A percentile compares a stretch with the other conserved stretches of the same genome.
Evolutionary conservation across 2,113 vertebrate species (phyloP).

Genomic region (Falcunculus frontatus): DNA sequence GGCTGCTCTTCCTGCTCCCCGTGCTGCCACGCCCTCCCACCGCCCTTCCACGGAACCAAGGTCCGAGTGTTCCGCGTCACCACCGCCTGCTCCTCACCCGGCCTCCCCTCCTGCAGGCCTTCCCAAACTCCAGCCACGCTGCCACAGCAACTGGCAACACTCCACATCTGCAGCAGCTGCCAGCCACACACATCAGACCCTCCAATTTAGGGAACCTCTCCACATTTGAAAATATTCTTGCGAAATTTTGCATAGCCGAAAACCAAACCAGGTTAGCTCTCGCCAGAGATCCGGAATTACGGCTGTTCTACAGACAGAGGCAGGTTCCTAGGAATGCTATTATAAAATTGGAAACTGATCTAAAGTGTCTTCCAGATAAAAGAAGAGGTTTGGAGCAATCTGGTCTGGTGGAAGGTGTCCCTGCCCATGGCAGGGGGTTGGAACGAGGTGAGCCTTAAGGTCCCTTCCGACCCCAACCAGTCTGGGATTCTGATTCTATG

Average conservation of each 20-base stretch:
- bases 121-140: background rate
- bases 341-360: background rate
- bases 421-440: too few species aligned
- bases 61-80: accelerated
- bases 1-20: background rate
- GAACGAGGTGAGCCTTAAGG: background rate
- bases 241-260: accelerated
- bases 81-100: background rate
- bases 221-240: background rate
- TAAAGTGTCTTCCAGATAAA: background rate
- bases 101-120: background rate
- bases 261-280: background rate
- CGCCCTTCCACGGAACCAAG: background rate
- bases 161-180: background rate
- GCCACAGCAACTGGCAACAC: background rate
- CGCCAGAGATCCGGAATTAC: background rate
- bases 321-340: background rate
- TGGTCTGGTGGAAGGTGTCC: background rate
- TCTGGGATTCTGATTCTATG: background rate
- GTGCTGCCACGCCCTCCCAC: background rate
- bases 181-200: too few species aligned
- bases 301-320: background rate
- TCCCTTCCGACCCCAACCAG: background rate
- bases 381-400: background rate
- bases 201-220: accelerated